Base-by-base conservation (phyloP, 2,113 vertebrate species). In the Plotosus lineatus region DNA sequence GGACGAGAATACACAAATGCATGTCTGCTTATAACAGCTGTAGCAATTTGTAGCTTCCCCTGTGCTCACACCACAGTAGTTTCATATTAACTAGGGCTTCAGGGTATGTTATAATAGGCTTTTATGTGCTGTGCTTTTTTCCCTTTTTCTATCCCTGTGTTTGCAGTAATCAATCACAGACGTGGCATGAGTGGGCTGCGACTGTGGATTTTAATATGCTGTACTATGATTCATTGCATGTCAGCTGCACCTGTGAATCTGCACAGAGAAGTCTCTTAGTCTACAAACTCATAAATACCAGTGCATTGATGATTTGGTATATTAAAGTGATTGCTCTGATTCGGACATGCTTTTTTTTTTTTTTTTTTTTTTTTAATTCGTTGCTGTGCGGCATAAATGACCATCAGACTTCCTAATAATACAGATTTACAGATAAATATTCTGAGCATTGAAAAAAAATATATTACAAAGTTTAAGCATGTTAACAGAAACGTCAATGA, bases 201-300 rank as follows among this genome's bases (percentile, higher is more conserved):
- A 72, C 42, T 79, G 75, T 55, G 63, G 58, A 69, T 79, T 82
- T 82, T 82, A 82, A 82, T 79, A 40, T 56, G 68, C 44, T 75
- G 31, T 79, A 53, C 63, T 23, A 31, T 82, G 77, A 79, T 79
- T 82, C 50, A 38, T 36, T 31, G 42, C 65, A 60, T 83, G 78
- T 85, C 68, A 69, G 40, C 77, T 73, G 58, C 81, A 83, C 79
- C 81, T 83, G 78, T 33, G 82, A 58, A 83, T 85, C 78, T 68
- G 26, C 51, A 48, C 31, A 75, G 14, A 58, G 44, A 77, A 63
- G 58, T 38, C 75, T 79, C 77, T 72, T 77, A 79, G 31, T 80
- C 33, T 44, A 31, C 33, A 36, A 46, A 71, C 51, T 33, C 40
- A 50, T 79, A 66, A 79, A 85, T 80, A 61, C n/a, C 78, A 73